A percentile compares a stretch with the other conserved stretches of the same genome.
These are phyloP conservation scores for Xiphias gladius DNA, from an alignment of 2,113 vertebrate genomes.

Conservation along the genomic window DNA sequence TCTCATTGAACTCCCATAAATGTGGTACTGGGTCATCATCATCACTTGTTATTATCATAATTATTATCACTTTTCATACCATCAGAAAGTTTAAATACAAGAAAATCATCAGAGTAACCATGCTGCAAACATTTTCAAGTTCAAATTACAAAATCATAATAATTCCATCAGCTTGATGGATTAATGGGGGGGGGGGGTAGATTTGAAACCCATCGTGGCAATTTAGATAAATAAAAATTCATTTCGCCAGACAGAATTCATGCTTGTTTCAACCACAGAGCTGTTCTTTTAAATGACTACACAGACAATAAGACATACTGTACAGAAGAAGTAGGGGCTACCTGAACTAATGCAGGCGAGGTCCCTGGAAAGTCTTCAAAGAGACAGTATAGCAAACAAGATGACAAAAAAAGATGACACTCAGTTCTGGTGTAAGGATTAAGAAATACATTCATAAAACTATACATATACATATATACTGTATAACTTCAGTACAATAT, in stretches of 20 bases:
- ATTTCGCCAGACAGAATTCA: slow-evolving; percentile 59
- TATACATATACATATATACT: slow-evolving; percentile 75
- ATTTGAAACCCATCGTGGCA: slow-evolving; percentile 42
- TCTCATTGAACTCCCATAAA: slow-evolving; percentile 33
- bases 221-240: slow-evolving; percentile 64
- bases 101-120: slow-evolving; percentile 56
- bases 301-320: slow-evolving; percentile 62
- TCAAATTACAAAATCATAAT: slow-evolving; percentile 62
- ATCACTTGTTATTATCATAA: slow-evolving; percentile 9
- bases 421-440: slow-evolving; percentile 65
- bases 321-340: slow-evolving; percentile 50
- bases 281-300: slow-evolving; percentile 47
- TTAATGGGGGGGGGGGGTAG: background rate
- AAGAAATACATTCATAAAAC: slow-evolving; percentile 85
- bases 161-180: slow-evolving; percentile 42
- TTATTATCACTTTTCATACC: slow-evolving; percentile 42
- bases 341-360: slow-evolving; percentile 38
- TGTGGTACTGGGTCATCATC: slow-evolving; percentile 18
- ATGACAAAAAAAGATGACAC: slow-evolving; percentile 59
- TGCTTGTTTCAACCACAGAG: slow-evolving; percentile 61
- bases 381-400: slow-evolving; percentile 59
- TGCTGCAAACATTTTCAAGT: slow-evolving; percentile 60
- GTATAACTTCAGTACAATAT: slow-evolving; percentile 75
- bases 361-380: slow-evolving; percentile 58
- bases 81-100: slow-evolving; percentile 62